Percentiles rank a stretch among this genome's conserved stretches.
phyloP scores from a whole-genome alignment of 2,888 invertebrate species.

The Glyphotaelius pellucidus region DNA sequence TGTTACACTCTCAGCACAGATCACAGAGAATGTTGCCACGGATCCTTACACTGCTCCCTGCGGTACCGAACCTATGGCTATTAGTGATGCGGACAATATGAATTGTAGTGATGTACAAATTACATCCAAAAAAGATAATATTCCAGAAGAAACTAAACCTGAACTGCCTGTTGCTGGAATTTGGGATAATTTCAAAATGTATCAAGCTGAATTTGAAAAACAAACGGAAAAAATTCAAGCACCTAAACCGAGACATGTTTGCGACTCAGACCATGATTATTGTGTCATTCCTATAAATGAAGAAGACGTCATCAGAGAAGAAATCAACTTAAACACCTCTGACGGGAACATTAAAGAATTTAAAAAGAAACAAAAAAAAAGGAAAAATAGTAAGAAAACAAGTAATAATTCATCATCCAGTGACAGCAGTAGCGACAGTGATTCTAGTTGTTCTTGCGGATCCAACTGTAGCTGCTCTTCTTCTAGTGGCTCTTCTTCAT shows the following conservation, averaged over 20 bases:
- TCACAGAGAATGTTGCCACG: slow-evolving; percentile 29
- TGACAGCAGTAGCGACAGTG: slow-evolving; percentile 86
- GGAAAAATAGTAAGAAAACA: slow-evolving; percentile 71
- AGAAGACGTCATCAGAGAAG: slow-evolving; percentile 67
- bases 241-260: slow-evolving; percentile 78
- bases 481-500: slow-evolving; percentile 83
- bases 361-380: slow-evolving; percentile 74
- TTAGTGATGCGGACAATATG: slow-evolving; percentile 4
- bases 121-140: slow-evolving; percentile 67
- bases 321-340: slow-evolving; percentile 63
- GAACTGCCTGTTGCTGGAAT: slow-evolving; percentile 83
- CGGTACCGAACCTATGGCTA: slow-evolving; percentile 12
- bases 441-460: slow-evolving; percentile 89
- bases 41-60: background rate
- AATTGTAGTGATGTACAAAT: slow-evolving; percentile 55
- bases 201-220: slow-evolving; percentile 83
- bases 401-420: slow-evolving; percentile 82
- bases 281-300: slow-evolving; percentile 76
- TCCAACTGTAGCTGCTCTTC: slow-evolving; percentile 90
- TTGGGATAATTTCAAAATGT: slow-evolving; percentile 87
- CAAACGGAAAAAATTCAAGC: slow-evolving; percentile 74
- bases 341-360: slow-evolving; percentile 68
- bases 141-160: slow-evolving; percentile 76
- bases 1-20: slow-evolving; percentile 6
- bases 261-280: slow-evolving; percentile 87